A percentile compares a stretch with the other conserved stretches of the same genome.
Evolutionary conservation across 2,113 vertebrate species (phyloP).

Genomic region (Urocolius indicus): DNA sequence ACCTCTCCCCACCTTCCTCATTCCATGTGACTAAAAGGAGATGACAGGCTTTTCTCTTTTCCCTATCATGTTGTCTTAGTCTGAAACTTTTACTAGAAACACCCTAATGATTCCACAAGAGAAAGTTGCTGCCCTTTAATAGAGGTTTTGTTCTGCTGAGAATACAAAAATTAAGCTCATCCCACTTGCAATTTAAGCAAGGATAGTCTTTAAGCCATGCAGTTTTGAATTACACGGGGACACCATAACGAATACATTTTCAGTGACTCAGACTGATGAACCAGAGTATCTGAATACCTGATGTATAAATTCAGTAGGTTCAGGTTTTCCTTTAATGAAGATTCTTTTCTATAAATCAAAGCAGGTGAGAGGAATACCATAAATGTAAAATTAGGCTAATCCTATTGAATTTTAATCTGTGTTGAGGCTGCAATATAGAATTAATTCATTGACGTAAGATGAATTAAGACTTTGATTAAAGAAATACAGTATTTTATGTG

Average conservation of each 20-base stretch:
- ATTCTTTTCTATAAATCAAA: slow-evolving; percentile 20
- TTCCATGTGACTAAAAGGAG: not conserved
- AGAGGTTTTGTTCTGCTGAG: not conserved
- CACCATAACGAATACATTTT: not conserved
- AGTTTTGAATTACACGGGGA: not conserved
- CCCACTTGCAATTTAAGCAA: not conserved
- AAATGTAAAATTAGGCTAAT: slow-evolving; percentile 45
- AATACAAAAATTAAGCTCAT: not conserved
- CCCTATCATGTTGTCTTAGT: not conserved
- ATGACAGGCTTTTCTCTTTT: not conserved
- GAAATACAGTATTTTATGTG: not conserved
- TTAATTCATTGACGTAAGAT: not conserved
- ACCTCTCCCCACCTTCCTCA: not conserved
- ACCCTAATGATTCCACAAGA: not conserved
- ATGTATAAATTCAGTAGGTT: not conserved
- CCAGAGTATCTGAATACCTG: not conserved
- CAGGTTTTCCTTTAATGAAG: slow-evolving; percentile 31
- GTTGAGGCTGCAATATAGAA: not conserved
- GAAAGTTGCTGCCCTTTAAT: fast-evolving
- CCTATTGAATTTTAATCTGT: not conserved
- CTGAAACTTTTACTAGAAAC: not conserved
- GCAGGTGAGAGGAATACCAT: not conserved
- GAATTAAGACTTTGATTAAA: not conserved
- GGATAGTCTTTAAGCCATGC: not conserved
- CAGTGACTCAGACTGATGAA: not conserved